phyloP scores from a whole-genome alignment of 2,113 vertebrate species.

The Megaleporinus macrocephalus region DNA sequence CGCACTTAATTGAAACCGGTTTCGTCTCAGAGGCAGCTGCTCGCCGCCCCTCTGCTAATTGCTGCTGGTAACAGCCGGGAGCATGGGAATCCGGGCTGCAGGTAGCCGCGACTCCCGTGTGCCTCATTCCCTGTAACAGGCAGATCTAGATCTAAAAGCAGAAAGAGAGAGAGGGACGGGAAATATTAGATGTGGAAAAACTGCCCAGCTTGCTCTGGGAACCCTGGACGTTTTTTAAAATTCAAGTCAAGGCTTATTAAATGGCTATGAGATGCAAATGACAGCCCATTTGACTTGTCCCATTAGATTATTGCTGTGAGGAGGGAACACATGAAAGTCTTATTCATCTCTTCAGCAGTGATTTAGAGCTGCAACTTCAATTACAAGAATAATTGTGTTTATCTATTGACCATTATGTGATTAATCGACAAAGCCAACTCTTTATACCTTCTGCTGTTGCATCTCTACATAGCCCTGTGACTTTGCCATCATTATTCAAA shows the following conservation, averaged over 20 bases:
- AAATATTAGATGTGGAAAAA: constrained; percentile 13
- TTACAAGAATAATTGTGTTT: not conserved
- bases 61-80: constrained; percentile 50
- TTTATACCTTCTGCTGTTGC: not conserved
- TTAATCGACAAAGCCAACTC: not conserved
- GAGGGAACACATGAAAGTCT: not conserved
- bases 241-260: constrained; percentile 25
- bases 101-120: not conserved
- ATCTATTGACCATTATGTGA: not conserved
- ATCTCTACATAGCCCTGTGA: too few species aligned
- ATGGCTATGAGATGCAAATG: not conserved
- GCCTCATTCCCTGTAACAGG: not conserved
- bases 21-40: constrained; percentile 71
- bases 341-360: not conserved
- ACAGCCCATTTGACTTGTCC: not conserved
- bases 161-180: not conserved
- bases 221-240: constrained; percentile 26
- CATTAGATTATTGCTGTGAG: not conserved
- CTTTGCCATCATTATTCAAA: too few species aligned
- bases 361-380: not conserved
- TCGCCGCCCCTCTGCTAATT: constrained; percentile 59
- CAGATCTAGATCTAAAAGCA: not conserved
- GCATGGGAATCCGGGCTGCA: not conserved
- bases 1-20: constrained; percentile 74
- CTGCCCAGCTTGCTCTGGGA: not conserved